phyloP scores from a whole-genome alignment of 2,113 vertebrate genomes.

The Cranoglanis bouderius region DNA sequence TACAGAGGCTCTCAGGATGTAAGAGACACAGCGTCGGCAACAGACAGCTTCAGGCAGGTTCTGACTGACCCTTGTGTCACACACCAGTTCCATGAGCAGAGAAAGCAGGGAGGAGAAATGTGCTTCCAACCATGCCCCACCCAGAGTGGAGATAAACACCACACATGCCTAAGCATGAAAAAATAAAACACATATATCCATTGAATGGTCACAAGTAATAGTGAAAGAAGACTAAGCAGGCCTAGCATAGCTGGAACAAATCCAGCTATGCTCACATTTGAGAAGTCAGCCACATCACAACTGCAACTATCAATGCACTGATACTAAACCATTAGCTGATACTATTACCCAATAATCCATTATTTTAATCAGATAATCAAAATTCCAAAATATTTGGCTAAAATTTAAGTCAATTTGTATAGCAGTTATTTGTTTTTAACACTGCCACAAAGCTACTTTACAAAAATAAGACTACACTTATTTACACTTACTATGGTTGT shows the following conservation, averaged over 20 bases:
- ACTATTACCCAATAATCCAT: neutral
- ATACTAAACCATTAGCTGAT: neutral
- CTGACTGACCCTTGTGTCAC: constrained; percentile 78
- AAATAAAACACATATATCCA: too few species aligned
- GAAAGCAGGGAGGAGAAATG: constrained; percentile 82
- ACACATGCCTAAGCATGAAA: constrained; percentile 76
- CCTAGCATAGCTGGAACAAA: neutral
- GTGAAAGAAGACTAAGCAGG: neutral
- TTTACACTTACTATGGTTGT: too few species aligned
- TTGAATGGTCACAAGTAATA: neutral
- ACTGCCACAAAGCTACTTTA: neutral
- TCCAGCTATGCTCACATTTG: neutral
- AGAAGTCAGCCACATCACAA: neutral
- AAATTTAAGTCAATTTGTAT: too few species aligned
- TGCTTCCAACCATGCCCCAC: constrained; percentile 86
- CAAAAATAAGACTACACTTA: too few species aligned
- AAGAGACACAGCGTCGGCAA: constrained; percentile 83
- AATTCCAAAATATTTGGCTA: neutral
- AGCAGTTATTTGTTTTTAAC: too few species aligned
- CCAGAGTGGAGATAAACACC: constrained; percentile 85
- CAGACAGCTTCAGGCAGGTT: constrained; percentile 75
- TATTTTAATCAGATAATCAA: neutral
- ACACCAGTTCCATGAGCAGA: constrained; percentile 82
- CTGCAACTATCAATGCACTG: neutral
- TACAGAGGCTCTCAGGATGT: constrained; percentile 84